Percentiles rank a stretch among this genome's conserved stretches.
Evolutionary conservation across 1,140 invertebrate genomes (phyloP).

Genomic region (Trypoxylus dichotomus): DNA sequence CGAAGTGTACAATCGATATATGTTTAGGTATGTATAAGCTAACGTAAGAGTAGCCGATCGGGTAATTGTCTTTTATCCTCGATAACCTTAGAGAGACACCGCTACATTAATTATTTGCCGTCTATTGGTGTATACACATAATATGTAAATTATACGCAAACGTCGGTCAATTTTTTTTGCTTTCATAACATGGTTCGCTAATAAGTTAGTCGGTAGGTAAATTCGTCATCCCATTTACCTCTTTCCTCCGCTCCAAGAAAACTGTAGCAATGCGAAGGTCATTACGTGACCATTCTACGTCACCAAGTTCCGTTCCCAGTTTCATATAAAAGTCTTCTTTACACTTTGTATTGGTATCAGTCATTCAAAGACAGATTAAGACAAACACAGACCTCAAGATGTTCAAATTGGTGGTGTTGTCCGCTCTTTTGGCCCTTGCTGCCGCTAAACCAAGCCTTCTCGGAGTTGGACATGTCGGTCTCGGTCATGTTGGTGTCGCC

Average conservation of each 20-base stretch:
- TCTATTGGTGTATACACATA: background rate
- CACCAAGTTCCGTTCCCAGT: conserved; percentile 20
- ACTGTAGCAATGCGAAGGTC: conserved; percentile 25
- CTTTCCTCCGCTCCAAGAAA: conserved; percentile 18
- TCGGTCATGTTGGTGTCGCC: conserved; percentile 38
- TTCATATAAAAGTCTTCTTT: conserved; percentile 25
- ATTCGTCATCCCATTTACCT: conserved; percentile 18
- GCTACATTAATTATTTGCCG: background rate
- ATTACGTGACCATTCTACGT: conserved; percentile 11
- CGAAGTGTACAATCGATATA: background rate
- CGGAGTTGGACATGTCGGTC: conserved; percentile 43
- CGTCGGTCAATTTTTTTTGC: conserved; percentile 1
- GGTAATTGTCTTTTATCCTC: background rate
- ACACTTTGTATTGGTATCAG: background rate
- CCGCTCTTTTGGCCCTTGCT: conserved; percentile 55
- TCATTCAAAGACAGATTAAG: background rate
- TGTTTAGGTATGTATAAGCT: background rate
- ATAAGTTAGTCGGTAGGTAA: background rate
- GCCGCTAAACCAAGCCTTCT: conserved; percentile 51
- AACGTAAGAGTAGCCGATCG: background rate
- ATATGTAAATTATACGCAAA: conserved; percentile 9
- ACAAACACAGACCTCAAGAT: conserved; percentile 57
- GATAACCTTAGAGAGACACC: background rate
- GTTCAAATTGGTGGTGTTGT: conserved; percentile 62
- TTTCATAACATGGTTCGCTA: conserved; percentile 14